phyloP scores from a whole-genome alignment of 2,113 vertebrate species.

The Sinocyclocheilus anshuiensis region DNA sequence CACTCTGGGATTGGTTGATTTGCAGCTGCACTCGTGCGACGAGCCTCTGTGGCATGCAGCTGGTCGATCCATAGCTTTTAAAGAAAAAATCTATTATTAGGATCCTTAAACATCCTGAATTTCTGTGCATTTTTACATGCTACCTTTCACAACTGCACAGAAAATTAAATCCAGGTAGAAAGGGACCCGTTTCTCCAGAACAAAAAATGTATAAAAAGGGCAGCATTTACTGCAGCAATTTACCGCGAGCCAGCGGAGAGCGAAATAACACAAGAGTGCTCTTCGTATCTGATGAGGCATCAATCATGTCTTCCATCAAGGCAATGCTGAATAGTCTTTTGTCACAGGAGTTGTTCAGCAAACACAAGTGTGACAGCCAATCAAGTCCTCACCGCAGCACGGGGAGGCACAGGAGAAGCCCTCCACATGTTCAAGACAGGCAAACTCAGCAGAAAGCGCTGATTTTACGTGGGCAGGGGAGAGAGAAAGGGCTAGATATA shows the following conservation, averaged over 20 bases:
- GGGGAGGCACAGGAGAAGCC: slow-evolving; percentile 7
- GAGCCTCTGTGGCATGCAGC: slow-evolving; percentile 17
- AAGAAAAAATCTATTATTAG: slow-evolving; percentile 8
- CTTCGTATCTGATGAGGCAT: slow-evolving; percentile 22
- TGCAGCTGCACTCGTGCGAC: background rate
- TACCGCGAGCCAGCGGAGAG: slow-evolving; percentile 10
- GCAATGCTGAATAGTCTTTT: slow-evolving; percentile 27
- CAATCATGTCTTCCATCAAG: slow-evolving; percentile 19
- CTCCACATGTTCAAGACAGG: slow-evolving; percentile 13
- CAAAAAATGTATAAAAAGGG: background rate
- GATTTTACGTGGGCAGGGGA: background rate
- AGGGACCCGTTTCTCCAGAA: background rate
- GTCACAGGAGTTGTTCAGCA: slow-evolving; percentile 27
- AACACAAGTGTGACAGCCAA: slow-evolving; percentile 43
- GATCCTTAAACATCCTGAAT: background rate
- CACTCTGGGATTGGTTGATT: slow-evolving; percentile 37
- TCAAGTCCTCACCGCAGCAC: slow-evolving; percentile 25
- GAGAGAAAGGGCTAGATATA: background rate
- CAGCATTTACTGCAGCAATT: slow-evolving; percentile 1
- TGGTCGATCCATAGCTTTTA: background rate
- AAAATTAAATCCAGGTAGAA: background rate
- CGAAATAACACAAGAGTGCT: background rate
- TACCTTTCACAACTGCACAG: slow-evolving; percentile 3
- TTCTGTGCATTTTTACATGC: background rate
- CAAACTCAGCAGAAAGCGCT: background rate